Conservation (phyloP, 2,888 invertebrate species). For the Aproaerema taeniolella region DNA sequence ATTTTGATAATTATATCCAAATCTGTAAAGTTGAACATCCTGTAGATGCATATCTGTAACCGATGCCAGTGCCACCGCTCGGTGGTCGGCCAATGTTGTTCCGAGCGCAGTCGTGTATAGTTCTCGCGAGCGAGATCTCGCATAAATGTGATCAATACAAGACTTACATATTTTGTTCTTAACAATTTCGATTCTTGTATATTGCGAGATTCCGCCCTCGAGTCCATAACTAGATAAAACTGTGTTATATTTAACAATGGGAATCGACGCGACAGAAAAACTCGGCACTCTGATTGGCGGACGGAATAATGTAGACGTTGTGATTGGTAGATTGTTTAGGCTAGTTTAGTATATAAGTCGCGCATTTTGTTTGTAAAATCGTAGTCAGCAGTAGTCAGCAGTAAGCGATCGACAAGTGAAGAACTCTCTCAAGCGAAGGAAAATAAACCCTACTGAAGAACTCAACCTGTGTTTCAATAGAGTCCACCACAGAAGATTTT, state of each 20-base stretch:
- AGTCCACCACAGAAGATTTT: too few relatives aligned
- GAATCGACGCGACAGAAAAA: too few relatives aligned
- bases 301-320: too few relatives aligned
- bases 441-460: too few relatives aligned
- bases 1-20: background rate
- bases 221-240: background rate
- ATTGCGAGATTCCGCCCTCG: conserved; percentile 15
- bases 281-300: too few relatives aligned
- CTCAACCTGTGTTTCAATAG: too few relatives aligned
- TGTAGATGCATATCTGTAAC: background rate
- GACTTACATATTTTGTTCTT: conserved; percentile 11
- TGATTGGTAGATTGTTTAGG: too few relatives aligned
- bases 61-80: background rate
- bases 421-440: too few relatives aligned
- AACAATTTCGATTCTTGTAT: conserved; percentile 15
- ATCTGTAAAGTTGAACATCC: background rate
- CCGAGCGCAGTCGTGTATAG: conserved; percentile 15
- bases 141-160: conserved; percentile 16
- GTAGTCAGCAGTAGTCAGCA: too few relatives aligned
- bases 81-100: conserved; percentile 2
- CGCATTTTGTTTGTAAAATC: too few relatives aligned
- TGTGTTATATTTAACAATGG: background rate
- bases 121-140: conserved; percentile 8
- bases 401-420: too few relatives aligned
- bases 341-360: too few relatives aligned